Conservation (phyloP, 2,797 vertebrate genomes). For the Columba guinea region DNA sequence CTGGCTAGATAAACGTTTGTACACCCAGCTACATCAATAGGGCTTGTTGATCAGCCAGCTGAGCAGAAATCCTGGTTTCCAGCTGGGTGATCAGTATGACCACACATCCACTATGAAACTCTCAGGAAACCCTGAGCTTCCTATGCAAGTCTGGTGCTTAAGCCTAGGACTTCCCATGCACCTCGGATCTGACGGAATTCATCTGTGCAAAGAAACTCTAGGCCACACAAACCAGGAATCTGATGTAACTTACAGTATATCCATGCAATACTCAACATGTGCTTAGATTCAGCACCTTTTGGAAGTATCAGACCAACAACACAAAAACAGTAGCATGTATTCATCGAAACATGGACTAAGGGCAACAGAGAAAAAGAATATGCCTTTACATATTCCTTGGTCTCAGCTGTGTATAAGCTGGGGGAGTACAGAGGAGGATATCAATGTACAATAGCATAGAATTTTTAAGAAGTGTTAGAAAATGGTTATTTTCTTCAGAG, state of each 20-base stretch:
- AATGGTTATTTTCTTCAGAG: not conserved
- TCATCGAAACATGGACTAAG: not conserved
- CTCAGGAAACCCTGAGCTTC: not conserved
- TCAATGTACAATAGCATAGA: not conserved
- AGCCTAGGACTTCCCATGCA: not conserved
- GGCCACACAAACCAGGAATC: not conserved
- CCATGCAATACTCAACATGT: not conserved
- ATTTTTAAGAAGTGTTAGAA: not conserved
- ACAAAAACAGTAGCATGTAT: not conserved
- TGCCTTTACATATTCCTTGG: not conserved
- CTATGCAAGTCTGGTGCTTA: fast-evolving
- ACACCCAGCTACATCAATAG: not conserved
- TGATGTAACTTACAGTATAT: fast-evolving
- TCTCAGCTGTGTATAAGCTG: not conserved
- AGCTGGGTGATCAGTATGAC: not conserved
- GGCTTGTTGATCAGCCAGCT: not conserved
- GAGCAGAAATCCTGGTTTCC: not conserved
- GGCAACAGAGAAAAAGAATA: not conserved
- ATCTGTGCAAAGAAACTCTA: not conserved
- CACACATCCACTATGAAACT: not conserved
- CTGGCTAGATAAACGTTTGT: not conserved
- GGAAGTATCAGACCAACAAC: fast-evolving
- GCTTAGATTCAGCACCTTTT: fast-evolving
- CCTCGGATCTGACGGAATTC: not conserved
- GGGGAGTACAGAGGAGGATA: not conserved